phyloP scores from a whole-genome alignment of 1,140 invertebrate species.

The Aphaenogaster floridana region DNA sequence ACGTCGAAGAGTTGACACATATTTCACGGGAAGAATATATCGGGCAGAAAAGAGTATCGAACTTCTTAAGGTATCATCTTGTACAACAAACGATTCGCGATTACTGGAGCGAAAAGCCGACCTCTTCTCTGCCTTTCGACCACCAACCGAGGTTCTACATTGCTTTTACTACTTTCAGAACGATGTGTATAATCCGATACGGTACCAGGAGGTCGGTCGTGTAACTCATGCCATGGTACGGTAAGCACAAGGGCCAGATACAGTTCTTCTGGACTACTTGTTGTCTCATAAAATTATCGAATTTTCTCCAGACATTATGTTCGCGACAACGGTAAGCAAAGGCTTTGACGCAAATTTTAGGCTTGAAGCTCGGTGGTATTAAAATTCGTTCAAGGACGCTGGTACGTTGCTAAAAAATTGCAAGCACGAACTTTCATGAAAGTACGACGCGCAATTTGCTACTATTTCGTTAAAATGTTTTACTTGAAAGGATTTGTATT shows the following conservation, averaged over 20 bases:
- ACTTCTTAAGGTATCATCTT: constrained; percentile 65
- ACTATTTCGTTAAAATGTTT: neutral
- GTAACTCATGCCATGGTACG: constrained; percentile 70
- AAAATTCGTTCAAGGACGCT: neutral
- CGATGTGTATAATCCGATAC: constrained; percentile 69
- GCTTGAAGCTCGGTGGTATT: constrained; percentile 38
- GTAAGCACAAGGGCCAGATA: constrained; percentile 64
- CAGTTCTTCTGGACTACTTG: constrained; percentile 69
- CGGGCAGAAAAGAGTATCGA: neutral
- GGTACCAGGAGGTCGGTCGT: constrained; percentile 67
- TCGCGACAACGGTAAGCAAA: constrained; percentile 12
- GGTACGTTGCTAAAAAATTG: neutral
- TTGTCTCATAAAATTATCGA: constrained; percentile 67
- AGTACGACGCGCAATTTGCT: neutral
- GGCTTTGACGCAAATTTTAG: constrained; percentile 67
- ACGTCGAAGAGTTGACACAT: neutral
- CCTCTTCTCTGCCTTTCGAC: constrained; percentile 73
- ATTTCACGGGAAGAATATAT: constrained; percentile 20
- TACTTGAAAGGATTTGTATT: neutral
- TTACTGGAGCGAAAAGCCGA: constrained; percentile 83
- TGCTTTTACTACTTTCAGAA: constrained; percentile 71
- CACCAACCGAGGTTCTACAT: constrained; percentile 49
- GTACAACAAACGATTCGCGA: constrained; percentile 80
- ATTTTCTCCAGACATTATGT: constrained; percentile 64
- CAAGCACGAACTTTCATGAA: neutral